phyloP scores from a whole-genome alignment of 1,140 invertebrate genomes.

The silkworm (Bombyx mori) region ASM3026992v2 NC_085115.1:821001-821500 shows the following conservation, averaged over 20 bases:
- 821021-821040: too few relatives aligned
- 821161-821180: slow-evolving; percentile 79
- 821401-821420: too few relatives aligned
- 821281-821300: slow-evolving; percentile 32
- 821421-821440: too few relatives aligned
- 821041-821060: too few relatives aligned
- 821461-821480: too few relatives aligned
- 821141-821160: slow-evolving; percentile 79
- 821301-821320: slow-evolving; percentile 30
- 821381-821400: too few relatives aligned
- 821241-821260: slow-evolving; percentile 27
- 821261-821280: slow-evolving; percentile 54
- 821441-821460: too few relatives aligned
- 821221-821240: slow-evolving; percentile 22
- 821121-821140: slow-evolving; percentile 61
- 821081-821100: too few relatives aligned
- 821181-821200: slow-evolving; percentile 74
- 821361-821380: too few relatives aligned
- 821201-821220: slow-evolving; percentile 74
- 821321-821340: slow-evolving; percentile 47
- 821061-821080: too few relatives aligned
- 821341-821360: slow-evolving; percentile 54
- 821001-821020: too few relatives aligned
- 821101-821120: not conserved
- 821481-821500: too few relatives aligned